phyloP scores from a whole-genome alignment of 2,113 vertebrate genomes.

The Chlorodrepanis virens region DNA sequence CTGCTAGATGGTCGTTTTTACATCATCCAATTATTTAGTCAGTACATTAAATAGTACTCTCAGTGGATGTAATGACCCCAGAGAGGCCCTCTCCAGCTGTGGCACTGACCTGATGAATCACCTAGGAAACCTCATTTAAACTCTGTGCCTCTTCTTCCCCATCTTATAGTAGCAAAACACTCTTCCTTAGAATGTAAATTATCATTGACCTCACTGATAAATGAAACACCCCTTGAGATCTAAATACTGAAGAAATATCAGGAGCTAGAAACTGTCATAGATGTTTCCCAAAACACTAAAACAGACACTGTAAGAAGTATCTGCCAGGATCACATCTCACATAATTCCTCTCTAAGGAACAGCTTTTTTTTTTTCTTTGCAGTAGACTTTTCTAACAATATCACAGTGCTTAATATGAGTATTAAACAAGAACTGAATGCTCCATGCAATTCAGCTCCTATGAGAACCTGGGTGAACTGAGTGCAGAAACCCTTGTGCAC shows the following conservation, averaged over 20 bases:
- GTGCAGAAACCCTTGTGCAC: neutral
- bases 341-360: neutral
- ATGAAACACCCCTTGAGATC: neutral
- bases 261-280: neutral
- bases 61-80: neutral
- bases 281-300: neutral
- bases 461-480: neutral
- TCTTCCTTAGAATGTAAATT: neutral
- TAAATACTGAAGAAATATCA: neutral
- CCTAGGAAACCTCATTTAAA: neutral
- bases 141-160: neutral
- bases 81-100: neutral
- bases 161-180: neutral
- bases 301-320: neutral
- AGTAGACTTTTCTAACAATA: neutral
- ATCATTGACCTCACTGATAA: neutral
- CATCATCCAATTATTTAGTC: neutral
- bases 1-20: neutral
- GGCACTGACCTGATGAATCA: neutral
- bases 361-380: neutral
- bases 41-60: neutral
- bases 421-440: neutral
- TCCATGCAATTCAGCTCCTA: neutral
- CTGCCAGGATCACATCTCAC: neutral
- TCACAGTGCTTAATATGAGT: neutral